Conservation (phyloP, 2,113 vertebrate genomes). For the Bubo blakistoni region DNA sequence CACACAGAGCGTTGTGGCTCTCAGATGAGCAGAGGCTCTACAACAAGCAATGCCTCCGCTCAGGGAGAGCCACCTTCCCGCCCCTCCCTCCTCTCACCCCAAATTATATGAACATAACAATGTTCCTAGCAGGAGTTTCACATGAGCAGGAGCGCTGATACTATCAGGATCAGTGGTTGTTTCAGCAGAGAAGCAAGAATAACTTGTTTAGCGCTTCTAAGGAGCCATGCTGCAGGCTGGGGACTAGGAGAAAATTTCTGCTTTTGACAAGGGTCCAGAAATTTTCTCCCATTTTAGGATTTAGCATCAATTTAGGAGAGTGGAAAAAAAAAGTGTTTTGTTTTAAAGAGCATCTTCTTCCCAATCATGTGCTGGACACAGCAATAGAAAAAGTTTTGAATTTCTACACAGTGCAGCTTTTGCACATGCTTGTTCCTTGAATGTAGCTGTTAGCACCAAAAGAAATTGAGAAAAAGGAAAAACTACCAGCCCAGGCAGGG, state of each 20-base stretch:
- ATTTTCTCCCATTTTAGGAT: slow-evolving; percentile 34
- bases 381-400: neutral
- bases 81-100: neutral
- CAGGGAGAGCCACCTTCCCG: neutral
- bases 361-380: neutral
- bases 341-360: neutral
- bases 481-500: neutral
- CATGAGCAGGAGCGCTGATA: neutral
- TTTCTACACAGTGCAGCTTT: neutral
- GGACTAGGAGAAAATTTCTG: slow-evolving; percentile 39
- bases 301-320: neutral
- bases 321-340: neutral
- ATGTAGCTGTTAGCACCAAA: neutral
- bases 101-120: neutral
- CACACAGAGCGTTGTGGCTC: neutral
- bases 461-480: neutral
- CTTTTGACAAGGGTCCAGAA: neutral
- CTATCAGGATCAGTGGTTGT: neutral
- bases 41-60: neutral
- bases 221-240: slow-evolving; percentile 43
- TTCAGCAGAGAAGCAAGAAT: slow-evolving; percentile 41
- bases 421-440: neutral
- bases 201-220: slow-evolving; percentile 22
- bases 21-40: neutral
- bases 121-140: neutral